These are phyloP conservation scores for Mythimna ferrago DNA, from an alignment of 2,888 invertebrate genomes.

Conservation along the genomic window DNA sequence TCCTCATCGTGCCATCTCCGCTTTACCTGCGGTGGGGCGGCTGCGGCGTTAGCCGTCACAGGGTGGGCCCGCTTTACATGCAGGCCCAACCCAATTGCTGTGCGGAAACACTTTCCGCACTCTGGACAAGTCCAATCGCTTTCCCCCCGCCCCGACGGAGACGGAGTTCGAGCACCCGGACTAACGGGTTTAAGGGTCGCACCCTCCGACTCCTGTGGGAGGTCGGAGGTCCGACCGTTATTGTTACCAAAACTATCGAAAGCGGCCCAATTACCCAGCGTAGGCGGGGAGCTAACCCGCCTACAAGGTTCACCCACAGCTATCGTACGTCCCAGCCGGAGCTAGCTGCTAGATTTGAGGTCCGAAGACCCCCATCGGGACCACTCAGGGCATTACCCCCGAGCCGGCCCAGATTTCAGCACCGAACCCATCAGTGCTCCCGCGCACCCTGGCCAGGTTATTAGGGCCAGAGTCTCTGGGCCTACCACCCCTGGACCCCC, in stretches of 20 bases:
- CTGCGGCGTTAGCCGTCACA: slow-evolving; percentile 15
- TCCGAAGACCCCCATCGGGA: slow-evolving; percentile 4
- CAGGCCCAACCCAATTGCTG: slow-evolving; percentile 21
- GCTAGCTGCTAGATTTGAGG: slow-evolving; percentile 7
- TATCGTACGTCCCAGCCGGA: neutral
- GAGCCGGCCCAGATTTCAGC: neutral
- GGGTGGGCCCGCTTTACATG: slow-evolving; percentile 23
- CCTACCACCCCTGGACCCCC: neutral
- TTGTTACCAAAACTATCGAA: neutral
- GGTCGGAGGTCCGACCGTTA: slow-evolving; percentile 9
- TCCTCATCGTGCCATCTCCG: slow-evolving; percentile 31
- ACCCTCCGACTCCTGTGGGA: slow-evolving; percentile 30
- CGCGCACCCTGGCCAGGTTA: too few relatives aligned
- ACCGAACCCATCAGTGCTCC: too few relatives aligned
- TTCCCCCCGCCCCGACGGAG: slow-evolving; percentile 3
- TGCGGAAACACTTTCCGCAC: neutral
- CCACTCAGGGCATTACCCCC: neutral
- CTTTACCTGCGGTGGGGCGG: slow-evolving; percentile 29
- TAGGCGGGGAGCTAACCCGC: slow-evolving; percentile 6
- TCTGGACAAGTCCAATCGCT: slow-evolving; percentile 6
- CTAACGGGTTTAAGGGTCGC: neutral
- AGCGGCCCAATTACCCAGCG: fast-evolving
- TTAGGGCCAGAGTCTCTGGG: too few relatives aligned
- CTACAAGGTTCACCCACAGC: slow-evolving; percentile 4
- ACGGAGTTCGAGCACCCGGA: slow-evolving; percentile 14